Conservation (phyloP, 2,888 invertebrate genomes). For the Drosophila setosimentum region DNA sequence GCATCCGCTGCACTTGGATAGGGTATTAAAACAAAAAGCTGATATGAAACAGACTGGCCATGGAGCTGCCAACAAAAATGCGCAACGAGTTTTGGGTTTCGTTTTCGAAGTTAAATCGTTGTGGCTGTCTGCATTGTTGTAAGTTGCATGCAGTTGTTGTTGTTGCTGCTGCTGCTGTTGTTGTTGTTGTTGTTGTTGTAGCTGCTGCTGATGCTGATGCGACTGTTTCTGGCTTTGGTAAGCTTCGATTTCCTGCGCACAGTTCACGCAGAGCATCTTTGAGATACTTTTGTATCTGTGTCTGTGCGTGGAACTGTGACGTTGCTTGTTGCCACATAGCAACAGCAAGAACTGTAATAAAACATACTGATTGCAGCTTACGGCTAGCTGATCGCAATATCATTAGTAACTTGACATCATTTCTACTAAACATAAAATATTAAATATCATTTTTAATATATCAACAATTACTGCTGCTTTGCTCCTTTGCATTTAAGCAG, state of each 20-base stretch:
- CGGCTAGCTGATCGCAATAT: background rate
- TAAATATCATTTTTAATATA: background rate
- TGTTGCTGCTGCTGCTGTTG: conserved; percentile 1
- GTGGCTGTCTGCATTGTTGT: conserved; percentile 37
- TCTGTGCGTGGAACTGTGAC: conserved; percentile 32
- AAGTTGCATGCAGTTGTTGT: conserved; percentile 7
- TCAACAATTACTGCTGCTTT: background rate
- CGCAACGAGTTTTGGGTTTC: conserved; percentile 65
- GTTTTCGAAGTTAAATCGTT: conserved; percentile 54
- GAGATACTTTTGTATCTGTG: conserved; percentile 53
- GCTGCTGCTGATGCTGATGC: conserved; percentile 14
- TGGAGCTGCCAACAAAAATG: conserved; percentile 47
- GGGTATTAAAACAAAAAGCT: conserved; percentile 53
- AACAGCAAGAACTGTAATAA: background rate
- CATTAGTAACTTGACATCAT: background rate
- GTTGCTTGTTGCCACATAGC: conserved; percentile 8
- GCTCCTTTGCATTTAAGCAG: too few species aligned
- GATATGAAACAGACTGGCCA: conserved; percentile 57
- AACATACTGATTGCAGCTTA: background rate
- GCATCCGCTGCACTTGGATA: background rate
- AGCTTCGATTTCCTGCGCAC: conserved; percentile 63
- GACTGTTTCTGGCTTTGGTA: conserved; percentile 40
- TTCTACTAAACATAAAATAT: background rate
- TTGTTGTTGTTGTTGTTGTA: conserved; percentile 4
- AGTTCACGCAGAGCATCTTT: conserved; percentile 47